Conservation (phyloP, 2,113 vertebrate species). For the Cochlearius cochlearius region DNA sequence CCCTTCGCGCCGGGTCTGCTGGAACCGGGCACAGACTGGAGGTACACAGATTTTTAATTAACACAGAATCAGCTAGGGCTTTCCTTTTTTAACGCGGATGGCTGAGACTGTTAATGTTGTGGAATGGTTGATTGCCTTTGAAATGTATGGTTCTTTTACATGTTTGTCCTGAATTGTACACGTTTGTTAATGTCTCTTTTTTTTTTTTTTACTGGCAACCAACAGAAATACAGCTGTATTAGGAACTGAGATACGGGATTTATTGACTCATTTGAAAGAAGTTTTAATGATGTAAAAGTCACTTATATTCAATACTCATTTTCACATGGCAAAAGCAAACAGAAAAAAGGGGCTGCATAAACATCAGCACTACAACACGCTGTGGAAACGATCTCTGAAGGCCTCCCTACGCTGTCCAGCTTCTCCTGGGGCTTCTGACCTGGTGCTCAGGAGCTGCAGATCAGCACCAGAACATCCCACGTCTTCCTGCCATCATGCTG, state of each 20-base stretch:
- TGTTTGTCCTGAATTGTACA: background rate
- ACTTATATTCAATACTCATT: background rate
- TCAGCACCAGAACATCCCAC: background rate
- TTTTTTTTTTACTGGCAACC: background rate
- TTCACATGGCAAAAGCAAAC: background rate
- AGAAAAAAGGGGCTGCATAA: background rate
- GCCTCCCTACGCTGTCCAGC: fast-evolving
- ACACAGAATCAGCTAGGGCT: background rate
- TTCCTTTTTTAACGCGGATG: background rate
- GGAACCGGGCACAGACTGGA: background rate
- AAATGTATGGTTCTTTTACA: background rate
- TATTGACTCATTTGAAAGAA: background rate
- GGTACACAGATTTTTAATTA: background rate
- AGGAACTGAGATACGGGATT: background rate
- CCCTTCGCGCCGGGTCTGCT: background rate
- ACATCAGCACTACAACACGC: background rate
- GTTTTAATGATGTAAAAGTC: background rate
- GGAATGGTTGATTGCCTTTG: background rate
- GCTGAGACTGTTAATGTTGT: background rate
- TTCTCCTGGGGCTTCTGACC: background rate
- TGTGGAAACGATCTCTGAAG: background rate
- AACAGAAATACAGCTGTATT: background rate
- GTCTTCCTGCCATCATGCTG: background rate
- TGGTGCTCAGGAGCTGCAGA: background rate
- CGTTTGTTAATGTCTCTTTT: background rate